These are phyloP conservation scores for Machimus atricapillus DNA, from an alignment of 2,888 invertebrate genomes.

Conservation along the genomic window DNA sequence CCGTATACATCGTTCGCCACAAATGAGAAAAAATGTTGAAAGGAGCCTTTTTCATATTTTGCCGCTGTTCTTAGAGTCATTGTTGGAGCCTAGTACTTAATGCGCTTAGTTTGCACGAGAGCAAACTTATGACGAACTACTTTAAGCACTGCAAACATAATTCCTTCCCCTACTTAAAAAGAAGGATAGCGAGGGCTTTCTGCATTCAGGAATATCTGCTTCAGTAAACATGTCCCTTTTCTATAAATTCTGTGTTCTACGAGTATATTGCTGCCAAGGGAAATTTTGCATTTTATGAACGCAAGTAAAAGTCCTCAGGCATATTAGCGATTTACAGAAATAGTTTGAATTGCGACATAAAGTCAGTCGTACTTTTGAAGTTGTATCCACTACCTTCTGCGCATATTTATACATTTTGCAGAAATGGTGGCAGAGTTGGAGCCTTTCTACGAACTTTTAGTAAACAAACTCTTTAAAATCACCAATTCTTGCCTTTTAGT, in stretches of 20 bases:
- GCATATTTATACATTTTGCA: not conserved
- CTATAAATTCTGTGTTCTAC: not conserved
- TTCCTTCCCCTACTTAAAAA: conserved; percentile 22
- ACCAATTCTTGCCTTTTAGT: not conserved
- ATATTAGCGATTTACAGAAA: conserved; percentile 24
- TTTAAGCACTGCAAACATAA: conserved; percentile 34
- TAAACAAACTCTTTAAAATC: not conserved
- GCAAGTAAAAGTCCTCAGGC: conserved; percentile 16
- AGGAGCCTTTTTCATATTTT: conserved; percentile 9
- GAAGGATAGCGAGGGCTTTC: not conserved
- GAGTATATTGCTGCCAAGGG: not conserved
- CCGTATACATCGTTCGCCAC: not conserved
- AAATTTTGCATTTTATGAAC: conserved; percentile 25
- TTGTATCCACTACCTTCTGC: not conserved
- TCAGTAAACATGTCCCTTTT: conserved; percentile 32
- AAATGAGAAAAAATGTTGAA: conserved; percentile 11
- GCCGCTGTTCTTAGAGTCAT: conserved; percentile 2
- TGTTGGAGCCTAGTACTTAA: conserved; percentile 21
- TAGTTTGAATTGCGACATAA: conserved; percentile 5
- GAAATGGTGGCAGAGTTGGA: not conserved
- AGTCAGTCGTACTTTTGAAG: not conserved
- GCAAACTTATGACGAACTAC: conserved; percentile 30
- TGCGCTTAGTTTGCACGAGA: conserved; percentile 27
- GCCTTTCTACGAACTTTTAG: too few relatives aligned
- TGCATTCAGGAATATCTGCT: conserved; percentile 7